These are phyloP conservation scores for Melanotaenia nigrans DNA, from an alignment of 2,797 vertebrate genomes.

Conservation along the genomic window DNA sequence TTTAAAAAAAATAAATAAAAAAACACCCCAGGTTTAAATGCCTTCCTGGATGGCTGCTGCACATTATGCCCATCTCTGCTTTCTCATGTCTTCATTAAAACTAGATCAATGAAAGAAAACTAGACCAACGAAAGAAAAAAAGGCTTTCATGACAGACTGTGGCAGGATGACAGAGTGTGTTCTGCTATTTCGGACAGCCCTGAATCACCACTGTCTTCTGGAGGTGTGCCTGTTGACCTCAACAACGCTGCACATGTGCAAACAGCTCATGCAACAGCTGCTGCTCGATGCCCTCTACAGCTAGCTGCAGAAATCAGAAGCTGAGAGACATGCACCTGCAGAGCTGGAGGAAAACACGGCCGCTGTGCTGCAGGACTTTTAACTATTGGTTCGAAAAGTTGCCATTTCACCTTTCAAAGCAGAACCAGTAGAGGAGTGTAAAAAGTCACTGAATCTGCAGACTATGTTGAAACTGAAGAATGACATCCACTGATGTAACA, in stretches of 20 bases:
- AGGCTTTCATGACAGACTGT: neutral
- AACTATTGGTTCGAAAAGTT: too few relatives aligned
- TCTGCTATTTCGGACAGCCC: too few relatives aligned
- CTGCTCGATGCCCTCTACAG: neutral
- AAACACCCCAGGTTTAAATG: constrained; percentile 3
- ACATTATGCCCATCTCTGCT: neutral
- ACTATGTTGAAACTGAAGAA: too few relatives aligned
- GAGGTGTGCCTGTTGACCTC: too few relatives aligned
- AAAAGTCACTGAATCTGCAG: too few relatives aligned
- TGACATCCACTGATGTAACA: too few relatives aligned
- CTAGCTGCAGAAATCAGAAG: neutral
- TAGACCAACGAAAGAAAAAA: neutral
- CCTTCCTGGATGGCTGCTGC: constrained; percentile 2
- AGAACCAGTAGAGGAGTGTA: neutral
- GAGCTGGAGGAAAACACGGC: neutral
- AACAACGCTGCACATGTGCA: neutral
- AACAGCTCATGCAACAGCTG: neutral
- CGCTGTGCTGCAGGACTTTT: too few relatives aligned
- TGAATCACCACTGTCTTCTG: too few relatives aligned
- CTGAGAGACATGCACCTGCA: neutral
- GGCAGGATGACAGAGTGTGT: neutral
- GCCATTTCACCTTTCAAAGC: neutral
- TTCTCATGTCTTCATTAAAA: neutral
- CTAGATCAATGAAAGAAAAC: neutral
- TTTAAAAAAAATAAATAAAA: neutral